phyloP scores from a whole-genome alignment of 1,140 invertebrate genomes.

The Asobara japonica region DNA sequence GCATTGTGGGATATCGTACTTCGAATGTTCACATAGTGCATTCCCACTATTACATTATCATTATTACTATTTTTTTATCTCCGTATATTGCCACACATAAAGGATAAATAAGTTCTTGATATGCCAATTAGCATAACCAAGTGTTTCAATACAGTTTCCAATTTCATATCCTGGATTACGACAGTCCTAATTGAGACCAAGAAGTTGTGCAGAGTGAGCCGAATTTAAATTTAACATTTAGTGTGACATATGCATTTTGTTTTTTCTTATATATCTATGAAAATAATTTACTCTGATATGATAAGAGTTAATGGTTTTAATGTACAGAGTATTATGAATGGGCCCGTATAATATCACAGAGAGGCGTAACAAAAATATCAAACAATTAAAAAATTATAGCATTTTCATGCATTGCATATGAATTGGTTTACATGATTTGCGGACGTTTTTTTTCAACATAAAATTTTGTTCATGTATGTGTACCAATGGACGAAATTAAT shows the following conservation, averaged over 20 bases:
- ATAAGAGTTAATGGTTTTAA: constrained; percentile 17
- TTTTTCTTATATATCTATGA: not conserved
- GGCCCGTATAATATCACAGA: constrained; percentile 16
- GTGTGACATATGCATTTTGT: constrained; percentile 10
- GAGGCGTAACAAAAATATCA: constrained; percentile 15
- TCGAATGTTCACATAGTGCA: no score
- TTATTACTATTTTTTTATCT: no score
- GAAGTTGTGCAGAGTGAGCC: not conserved
- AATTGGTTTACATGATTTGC: not conserved
- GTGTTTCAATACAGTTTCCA: not conserved
- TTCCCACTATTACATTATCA: no score
- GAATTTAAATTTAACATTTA: not conserved
- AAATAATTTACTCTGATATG: constrained; percentile 14
- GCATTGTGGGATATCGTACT: no score
- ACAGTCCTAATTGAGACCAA: not conserved
- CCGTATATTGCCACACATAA: not conserved
- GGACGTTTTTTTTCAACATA: not conserved
- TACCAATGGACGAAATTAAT: not conserved
- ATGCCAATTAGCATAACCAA: not conserved
- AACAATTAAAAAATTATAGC: not conserved
- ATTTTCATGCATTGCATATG: not conserved
- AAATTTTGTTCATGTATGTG: not conserved
- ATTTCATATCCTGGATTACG: not conserved
- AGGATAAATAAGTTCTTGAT: not conserved
- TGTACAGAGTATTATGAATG: constrained; percentile 8